A percentile compares a stretch with the other conserved stretches of the same genome.
Evolutionary conservation across 2,113 vertebrate genomes (phyloP).

Genomic region (Tachycineta bicolor): DNA sequence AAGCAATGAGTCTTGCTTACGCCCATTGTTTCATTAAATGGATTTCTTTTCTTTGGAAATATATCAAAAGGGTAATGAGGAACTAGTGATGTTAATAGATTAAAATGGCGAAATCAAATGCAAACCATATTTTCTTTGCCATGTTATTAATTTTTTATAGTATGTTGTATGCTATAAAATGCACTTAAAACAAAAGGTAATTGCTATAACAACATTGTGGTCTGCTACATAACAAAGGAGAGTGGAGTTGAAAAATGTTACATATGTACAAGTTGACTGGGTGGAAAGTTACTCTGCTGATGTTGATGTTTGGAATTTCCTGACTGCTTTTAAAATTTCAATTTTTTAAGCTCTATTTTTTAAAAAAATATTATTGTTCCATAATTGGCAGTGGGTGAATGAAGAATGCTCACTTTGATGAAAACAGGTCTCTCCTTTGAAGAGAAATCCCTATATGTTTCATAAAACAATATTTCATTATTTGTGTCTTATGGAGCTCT

Average conservation of each 20-base stretch:
- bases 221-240: neutral
- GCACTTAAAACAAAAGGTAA: neutral
- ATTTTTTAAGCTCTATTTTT: neutral
- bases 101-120: neutral
- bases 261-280: neutral
- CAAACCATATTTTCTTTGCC: neutral
- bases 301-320: constrained; percentile 3
- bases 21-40: neutral
- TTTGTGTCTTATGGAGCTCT: neutral
- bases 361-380: neutral
- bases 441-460: neutral
- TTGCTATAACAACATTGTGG: neutral
- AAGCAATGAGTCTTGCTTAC: neutral
- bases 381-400: neutral
- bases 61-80: neutral
- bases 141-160: neutral
- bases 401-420: neutral
- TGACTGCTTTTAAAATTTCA: neutral
- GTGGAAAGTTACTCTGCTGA: neutral
- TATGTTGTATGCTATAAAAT: neutral
- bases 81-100: neutral
- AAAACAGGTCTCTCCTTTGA: neutral
- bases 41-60: neutral
- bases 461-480: neutral
- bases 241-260: neutral